Percentiles rank a stretch among this genome's conserved stretches.
Evolutionary conservation across 2,113 vertebrate species (phyloP).

Genomic region (Scomber japonicus): DNA sequence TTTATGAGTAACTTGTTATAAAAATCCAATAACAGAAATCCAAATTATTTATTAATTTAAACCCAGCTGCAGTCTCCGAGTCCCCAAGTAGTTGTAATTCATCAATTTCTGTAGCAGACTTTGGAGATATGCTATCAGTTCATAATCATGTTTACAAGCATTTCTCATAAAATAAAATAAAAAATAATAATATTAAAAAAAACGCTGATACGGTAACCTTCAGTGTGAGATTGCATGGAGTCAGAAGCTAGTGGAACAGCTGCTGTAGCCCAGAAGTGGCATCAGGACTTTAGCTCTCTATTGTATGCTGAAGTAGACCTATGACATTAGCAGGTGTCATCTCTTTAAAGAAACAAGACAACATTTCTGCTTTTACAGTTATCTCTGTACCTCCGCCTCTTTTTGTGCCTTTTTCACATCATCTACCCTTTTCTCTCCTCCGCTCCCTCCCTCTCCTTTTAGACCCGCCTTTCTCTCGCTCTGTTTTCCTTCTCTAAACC

Average conservation of each 20-base stretch:
- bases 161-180: not conserved
- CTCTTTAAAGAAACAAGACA: constrained; percentile 45
- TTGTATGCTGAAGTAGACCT: constrained; percentile 15
- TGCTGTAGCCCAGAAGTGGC: not conserved
- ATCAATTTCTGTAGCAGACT: not conserved
- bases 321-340: constrained; percentile 42
- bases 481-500: constrained; percentile 54
- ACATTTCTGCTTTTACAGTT: constrained; percentile 48
- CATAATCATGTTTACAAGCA: not conserved
- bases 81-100: too few species aligned
- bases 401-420: constrained; percentile 50
- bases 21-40: too few species aligned
- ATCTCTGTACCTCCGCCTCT: constrained; percentile 39
- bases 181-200: not conserved
- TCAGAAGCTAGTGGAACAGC: constrained; percentile 9
- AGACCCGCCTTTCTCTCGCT: constrained; percentile 32
- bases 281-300: not conserved
- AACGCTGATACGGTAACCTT: not conserved
- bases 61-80: too few species aligned
- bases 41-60: too few species aligned
- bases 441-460: constrained; percentile 53
- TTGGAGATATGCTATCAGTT: not conserved
- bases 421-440: constrained; percentile 49
- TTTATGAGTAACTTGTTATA: too few species aligned
- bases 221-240: not conserved